Evolutionary conservation across 2,113 vertebrate genomes (phyloP).

Genomic region (Myxocyprinus asiaticus): DNA sequence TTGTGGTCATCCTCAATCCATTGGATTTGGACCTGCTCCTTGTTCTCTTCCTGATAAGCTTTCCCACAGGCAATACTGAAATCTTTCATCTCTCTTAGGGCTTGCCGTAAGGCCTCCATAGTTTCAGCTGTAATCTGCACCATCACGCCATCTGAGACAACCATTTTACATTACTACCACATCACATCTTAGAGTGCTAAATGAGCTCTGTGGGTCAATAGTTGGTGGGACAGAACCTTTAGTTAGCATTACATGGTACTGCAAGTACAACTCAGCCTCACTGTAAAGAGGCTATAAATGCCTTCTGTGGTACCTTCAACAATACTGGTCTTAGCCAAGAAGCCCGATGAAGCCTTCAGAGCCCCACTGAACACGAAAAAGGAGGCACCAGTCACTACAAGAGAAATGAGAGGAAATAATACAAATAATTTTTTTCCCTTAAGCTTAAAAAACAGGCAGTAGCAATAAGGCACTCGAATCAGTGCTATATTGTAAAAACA

Average conservation of each 20-base stretch:
- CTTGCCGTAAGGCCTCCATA: constrained; percentile 92
- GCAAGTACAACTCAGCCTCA: background rate
- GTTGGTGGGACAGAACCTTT: background rate
- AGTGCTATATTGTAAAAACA: too few relatives aligned
- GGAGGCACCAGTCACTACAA: constrained; percentile 94
- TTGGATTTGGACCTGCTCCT: constrained; percentile 90
- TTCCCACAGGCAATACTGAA: constrained; percentile 93
- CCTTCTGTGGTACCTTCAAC: constrained; percentile 87
- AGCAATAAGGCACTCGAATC: too few relatives aligned
- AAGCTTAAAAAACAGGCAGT: background rate
- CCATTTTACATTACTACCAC: background rate
- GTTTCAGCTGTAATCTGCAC: constrained; percentile 97
- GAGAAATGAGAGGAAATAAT: constrained; percentile 50
- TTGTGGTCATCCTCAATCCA: constrained; percentile 97
- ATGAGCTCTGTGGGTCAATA: too few relatives aligned
- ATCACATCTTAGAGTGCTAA: too few relatives aligned
- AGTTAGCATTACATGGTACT: background rate
- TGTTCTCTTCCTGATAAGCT: constrained; percentile 88
- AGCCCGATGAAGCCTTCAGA: constrained; percentile 94
- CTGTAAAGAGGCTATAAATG: background rate
- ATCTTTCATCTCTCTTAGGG: constrained; percentile 97
- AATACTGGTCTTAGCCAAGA: constrained; percentile 96
- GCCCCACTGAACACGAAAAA: constrained; percentile 99
- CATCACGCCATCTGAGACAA: constrained; percentile 89
- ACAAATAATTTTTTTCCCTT: background rate